Evolutionary conservation across 2,797 vertebrate genomes (phyloP).

Genomic region (Sebastes steindachneri): DNA sequence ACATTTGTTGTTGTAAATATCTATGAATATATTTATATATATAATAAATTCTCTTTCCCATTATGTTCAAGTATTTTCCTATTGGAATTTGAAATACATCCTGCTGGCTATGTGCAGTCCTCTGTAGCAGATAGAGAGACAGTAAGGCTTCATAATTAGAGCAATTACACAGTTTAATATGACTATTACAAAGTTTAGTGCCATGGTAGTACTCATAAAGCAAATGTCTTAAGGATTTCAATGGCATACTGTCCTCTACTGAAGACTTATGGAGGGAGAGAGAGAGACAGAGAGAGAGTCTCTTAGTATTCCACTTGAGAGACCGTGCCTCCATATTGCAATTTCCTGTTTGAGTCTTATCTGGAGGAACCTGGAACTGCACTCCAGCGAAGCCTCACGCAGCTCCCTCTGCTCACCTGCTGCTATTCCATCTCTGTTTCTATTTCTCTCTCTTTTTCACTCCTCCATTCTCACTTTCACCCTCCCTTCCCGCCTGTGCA

Average conservation of each 20-base stretch:
- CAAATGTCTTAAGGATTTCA: conserved; percentile 33
- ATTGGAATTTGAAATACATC: neutral
- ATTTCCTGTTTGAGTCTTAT: conserved; percentile 78
- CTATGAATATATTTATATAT: neutral
- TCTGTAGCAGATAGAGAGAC: neutral
- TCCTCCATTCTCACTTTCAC: neutral
- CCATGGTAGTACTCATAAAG: conserved; percentile 40
- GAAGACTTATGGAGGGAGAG: conserved; percentile 13
- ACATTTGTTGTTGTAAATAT: neutral
- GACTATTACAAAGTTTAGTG: conserved; percentile 37
- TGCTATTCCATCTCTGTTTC: conserved; percentile 26
- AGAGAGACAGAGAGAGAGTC: conserved; percentile 10
- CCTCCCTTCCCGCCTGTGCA: neutral
- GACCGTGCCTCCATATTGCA: conserved; percentile 63
- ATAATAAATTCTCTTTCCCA: neutral
- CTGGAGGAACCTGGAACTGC: conserved; percentile 62
- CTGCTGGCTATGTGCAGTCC: neutral
- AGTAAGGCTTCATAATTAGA: conserved; percentile 23
- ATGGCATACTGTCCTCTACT: conserved; percentile 16
- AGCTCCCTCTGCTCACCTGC: conserved; percentile 55
- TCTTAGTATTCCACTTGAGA: conserved; percentile 75
- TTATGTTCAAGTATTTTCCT: neutral
- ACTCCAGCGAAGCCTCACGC: conserved; percentile 52
- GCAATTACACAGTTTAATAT: conserved; percentile 50
- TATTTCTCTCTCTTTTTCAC: neutral